Conservation (phyloP, 2,113 vertebrate species). For the Rhinogobius similis region DNA sequence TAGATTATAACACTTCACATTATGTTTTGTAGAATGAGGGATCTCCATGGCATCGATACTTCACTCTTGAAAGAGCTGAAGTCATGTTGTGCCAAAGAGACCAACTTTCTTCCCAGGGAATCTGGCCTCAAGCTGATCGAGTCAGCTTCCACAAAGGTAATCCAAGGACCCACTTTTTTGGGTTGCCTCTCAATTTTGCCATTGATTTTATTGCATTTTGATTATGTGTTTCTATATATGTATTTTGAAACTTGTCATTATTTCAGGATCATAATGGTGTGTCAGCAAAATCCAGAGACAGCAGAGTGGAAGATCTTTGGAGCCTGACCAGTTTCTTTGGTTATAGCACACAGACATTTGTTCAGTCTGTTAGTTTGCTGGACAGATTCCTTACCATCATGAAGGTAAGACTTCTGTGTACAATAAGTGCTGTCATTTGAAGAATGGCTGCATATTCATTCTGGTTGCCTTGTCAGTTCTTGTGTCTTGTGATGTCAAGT, state of each 20-base stretch:
- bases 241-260: not conserved
- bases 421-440: not conserved
- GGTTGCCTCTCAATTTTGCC: not conserved
- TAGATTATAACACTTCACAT: not conserved
- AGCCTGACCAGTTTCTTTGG: slow-evolving; percentile 94
- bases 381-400: slow-evolving; percentile 94
- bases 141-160: slow-evolving; percentile 81
- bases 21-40: slow-evolving; percentile 66
- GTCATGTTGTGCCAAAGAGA: slow-evolving; percentile 85
- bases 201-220: not conserved
- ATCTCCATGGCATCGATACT: slow-evolving; percentile 56
- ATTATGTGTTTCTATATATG: not conserved
- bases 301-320: slow-evolving; percentile 92
- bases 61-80: slow-evolving; percentile 87
- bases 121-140: slow-evolving; percentile 90
- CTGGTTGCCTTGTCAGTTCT: not conserved
- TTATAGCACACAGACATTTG: slow-evolving; percentile 93
- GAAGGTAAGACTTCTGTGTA: slow-evolving; percentile 81
- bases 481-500: not conserved
- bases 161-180: slow-evolving; percentile 35
- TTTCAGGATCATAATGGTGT: slow-evolving; percentile 83
- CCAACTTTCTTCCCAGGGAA: slow-evolving; percentile 86
- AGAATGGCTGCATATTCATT: not conserved
- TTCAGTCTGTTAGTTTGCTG: slow-evolving; percentile 91
- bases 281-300: slow-evolving; percentile 88